Percentiles rank a stretch among this genome's conserved stretches.
phyloP scores from a whole-genome alignment of 2,888 invertebrate species.

The Horisme vitalbata region DNA sequence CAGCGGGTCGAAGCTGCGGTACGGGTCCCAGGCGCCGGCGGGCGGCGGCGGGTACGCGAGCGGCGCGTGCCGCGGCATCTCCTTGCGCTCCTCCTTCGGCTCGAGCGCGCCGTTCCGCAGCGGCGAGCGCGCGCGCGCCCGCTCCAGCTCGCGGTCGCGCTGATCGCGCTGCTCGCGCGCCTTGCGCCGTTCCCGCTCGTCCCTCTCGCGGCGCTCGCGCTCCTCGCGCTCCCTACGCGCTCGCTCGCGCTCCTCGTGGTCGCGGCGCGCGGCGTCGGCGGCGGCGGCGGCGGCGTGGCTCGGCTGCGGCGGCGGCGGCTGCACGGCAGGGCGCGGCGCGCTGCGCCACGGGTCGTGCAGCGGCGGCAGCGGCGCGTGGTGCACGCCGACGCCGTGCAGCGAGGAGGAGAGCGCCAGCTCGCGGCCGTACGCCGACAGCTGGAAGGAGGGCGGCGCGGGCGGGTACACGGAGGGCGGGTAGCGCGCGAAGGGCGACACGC shows the following conservation, averaged over 20 bases:
- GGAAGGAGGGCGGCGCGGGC: constrained; percentile 86
- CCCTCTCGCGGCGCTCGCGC: constrained; percentile 73
- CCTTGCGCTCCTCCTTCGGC: constrained; percentile 78
- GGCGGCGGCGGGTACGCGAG: constrained; percentile 62
- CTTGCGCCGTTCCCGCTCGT: constrained; percentile 81
- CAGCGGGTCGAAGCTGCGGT: constrained; percentile 88
- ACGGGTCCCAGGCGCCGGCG: constrained; percentile 86
- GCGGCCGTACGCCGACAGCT: constrained; percentile 87
- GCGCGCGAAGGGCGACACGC: constrained; percentile 91
- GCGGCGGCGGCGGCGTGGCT: constrained; percentile 44
- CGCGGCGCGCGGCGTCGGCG: constrained; percentile 63
- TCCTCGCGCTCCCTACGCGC: constrained; percentile 85
- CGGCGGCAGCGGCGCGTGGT: constrained; percentile 63
- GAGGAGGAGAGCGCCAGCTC: constrained; percentile 81
- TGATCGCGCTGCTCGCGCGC: constrained; percentile 66
- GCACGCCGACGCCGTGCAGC: constrained; percentile 73
- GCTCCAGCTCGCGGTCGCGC: constrained; percentile 84
- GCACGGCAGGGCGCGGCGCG: constrained; percentile 36
- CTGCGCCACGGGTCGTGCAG: constrained; percentile 74
- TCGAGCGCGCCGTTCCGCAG: constrained; percentile 86
- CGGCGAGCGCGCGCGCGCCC: constrained; percentile 88
- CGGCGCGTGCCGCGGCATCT: constrained; percentile 78
- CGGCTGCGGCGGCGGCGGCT: constrained; percentile 44
- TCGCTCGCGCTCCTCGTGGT: constrained; percentile 76
- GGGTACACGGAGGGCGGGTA: constrained; percentile 87